Evolutionary conservation across 2,797 vertebrate species (phyloP).

Genomic region (Poecilia picta): DNA sequence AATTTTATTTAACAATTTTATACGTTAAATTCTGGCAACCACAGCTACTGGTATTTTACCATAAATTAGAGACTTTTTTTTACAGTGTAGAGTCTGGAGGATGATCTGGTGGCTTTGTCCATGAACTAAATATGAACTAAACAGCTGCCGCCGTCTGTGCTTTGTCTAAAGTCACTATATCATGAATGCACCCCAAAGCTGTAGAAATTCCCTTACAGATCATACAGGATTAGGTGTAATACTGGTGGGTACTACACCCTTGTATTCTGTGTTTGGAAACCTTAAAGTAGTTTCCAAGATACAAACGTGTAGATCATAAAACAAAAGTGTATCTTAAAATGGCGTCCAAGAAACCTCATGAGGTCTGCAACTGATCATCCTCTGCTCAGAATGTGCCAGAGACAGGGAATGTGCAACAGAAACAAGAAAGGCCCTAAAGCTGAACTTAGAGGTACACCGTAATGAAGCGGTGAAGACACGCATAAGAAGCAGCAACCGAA

Average conservation of each 20-base stretch:
- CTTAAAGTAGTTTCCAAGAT: neutral
- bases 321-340: neutral
- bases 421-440: neutral
- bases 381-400: too few relatives aligned
- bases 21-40: too few relatives aligned
- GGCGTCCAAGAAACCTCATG: neutral
- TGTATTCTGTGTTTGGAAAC: neutral
- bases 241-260: neutral
- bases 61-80: too few relatives aligned
- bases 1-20: too few relatives aligned
- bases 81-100: neutral
- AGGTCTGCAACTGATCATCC: neutral
- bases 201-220: neutral
- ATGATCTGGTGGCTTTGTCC: neutral
- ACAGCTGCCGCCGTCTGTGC: neutral
- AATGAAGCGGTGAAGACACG: neutral
- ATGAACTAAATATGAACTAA: neutral
- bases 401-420: neutral
- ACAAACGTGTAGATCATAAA: neutral
- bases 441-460: neutral
- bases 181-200: neutral
- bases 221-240: neutral
- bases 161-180: neutral
- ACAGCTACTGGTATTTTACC: too few relatives aligned
- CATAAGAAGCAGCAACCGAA: neutral